phyloP scores from a whole-genome alignment of 2,113 vertebrate genomes.

The Chrysochloris asiatica region DNA sequence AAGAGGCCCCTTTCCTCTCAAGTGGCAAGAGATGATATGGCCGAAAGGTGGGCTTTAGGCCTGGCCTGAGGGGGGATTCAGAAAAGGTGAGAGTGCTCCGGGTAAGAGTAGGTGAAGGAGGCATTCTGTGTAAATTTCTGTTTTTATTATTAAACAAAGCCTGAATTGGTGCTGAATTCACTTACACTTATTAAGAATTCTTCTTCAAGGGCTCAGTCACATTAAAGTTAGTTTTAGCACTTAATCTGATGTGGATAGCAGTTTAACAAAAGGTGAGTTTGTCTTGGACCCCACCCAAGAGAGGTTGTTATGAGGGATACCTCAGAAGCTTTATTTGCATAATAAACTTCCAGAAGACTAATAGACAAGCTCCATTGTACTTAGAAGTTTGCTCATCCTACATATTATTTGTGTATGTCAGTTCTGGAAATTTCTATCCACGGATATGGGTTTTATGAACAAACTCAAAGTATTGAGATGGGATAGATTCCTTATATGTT shows the following conservation, averaged over 20 bases:
- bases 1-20: constrained; percentile 4
- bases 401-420: neutral
- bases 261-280: constrained; percentile 24
- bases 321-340: neutral
- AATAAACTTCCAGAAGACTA: neutral
- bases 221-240: constrained; percentile 7
- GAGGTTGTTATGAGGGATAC: neutral
- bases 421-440: neutral
- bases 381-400: constrained; percentile 19
- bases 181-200: constrained; percentile 9
- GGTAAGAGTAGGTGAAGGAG: neutral
- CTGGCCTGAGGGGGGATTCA: neutral
- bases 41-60: neutral
- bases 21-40: neutral
- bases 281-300: neutral
- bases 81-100: neutral
- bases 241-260: neutral
- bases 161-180: neutral
- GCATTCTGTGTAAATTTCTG: neutral
- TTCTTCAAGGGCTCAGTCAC: neutral
- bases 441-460: neutral
- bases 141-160: neutral
- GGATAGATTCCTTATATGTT: neutral
- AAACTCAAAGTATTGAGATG: neutral
- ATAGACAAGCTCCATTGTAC: neutral